Base-by-base conservation (phyloP, 2,797 vertebrate species). In the Helicolenus hilgendorfi region DNA sequence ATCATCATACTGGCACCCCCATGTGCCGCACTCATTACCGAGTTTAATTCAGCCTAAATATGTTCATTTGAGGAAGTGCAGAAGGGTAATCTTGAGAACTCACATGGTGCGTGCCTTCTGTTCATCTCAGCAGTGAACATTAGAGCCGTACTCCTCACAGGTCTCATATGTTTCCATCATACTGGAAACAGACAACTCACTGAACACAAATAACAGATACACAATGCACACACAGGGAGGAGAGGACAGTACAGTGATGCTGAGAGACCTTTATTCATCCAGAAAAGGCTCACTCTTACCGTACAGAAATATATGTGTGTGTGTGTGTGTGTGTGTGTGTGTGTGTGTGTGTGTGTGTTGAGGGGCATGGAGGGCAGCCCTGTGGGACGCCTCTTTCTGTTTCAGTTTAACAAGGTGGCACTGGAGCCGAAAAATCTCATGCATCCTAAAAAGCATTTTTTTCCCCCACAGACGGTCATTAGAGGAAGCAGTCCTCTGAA, bases 381-480 rank as follows among this genome's bases (percentile, higher is more conserved):
- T 58, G 55, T 60, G 84, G 75, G 64, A 68, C 1, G 8, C 69
- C 22, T 65, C 78, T 82, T 45, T 41, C 81, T 79, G 81, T 82
- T 91, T 91, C 41, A 5, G 9, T 86, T 83, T 88, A 89, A 91
- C 75, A 78, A 81, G 85, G 75, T 58, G 64, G 74, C 88, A 81
- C 33, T 85, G 86, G 55, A 93, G 87, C 88, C 10, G 49, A 90
- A 87, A 85, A 90, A 89, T 84, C 77, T 84, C 82, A 90, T 90
- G 86, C 90, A 89, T 89, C 84, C 77, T 71, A 82, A 89, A 67
- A 87, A 75, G 72, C 71, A 1, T 71, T 71, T 55, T 63, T 62
- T 63, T 53, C 64, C 38, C 38, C 78, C 41, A 35, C 70, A 77
- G 83, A 56, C 11, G 20, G 58, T 69, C 65, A 63, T 87, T 69